These are phyloP conservation scores for Clamator glandarius DNA, from an alignment of 2,797 vertebrate species.

Conservation along the genomic window DNA sequence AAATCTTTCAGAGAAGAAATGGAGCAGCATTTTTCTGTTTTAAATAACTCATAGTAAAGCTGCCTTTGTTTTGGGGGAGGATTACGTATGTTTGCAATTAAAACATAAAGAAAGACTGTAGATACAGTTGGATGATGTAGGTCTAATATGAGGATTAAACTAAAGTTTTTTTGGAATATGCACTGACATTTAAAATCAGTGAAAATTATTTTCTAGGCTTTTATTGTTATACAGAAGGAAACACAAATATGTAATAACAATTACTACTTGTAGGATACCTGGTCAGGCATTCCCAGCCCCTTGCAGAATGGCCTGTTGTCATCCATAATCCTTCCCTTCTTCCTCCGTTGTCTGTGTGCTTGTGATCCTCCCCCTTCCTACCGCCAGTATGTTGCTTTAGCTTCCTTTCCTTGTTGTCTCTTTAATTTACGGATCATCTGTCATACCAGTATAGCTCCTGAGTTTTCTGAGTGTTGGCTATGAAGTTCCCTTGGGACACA, in stretches of 20 bases:
- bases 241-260: neutral
- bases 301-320: neutral
- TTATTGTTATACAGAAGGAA: neutral
- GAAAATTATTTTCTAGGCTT: neutral
- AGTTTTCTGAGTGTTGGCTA: neutral
- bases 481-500: neutral
- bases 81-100: neutral
- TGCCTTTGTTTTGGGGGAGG: neutral
- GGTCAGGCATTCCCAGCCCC: neutral
- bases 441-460: neutral
- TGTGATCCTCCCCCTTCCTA: neutral
- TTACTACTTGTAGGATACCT: neutral
- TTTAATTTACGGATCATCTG: neutral
- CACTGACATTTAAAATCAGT: neutral
- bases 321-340: neutral
- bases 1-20: neutral
- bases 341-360: neutral
- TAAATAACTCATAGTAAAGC: neutral
- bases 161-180: neutral
- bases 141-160: neutral
- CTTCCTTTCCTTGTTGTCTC: fast-evolving
- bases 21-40: neutral
- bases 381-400: neutral
- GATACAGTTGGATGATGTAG: neutral
- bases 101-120: neutral